Percentiles rank a stretch among this genome's conserved stretches.
Conservation (phyloP, 2,113 vertebrate species). For the Bolborhynchus lineola region DNA sequence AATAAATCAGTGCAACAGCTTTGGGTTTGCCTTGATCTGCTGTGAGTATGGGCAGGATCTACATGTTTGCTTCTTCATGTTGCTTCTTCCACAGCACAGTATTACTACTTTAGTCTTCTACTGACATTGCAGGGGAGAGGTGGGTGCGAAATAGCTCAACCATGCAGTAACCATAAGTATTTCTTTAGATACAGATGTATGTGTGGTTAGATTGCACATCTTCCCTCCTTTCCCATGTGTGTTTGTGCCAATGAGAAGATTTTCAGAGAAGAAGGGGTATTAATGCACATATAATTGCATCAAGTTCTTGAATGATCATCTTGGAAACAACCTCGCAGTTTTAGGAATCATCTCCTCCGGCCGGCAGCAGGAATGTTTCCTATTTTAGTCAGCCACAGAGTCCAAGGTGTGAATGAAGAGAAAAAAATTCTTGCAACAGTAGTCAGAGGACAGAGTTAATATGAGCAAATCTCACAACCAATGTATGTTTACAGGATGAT, state of each 20-base stretch:
- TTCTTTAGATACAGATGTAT: background rate
- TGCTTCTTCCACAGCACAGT: background rate
- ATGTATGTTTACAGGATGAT: background rate
- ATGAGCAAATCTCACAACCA: background rate
- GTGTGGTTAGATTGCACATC: background rate
- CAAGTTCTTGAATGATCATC: background rate
- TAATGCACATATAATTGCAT: background rate
- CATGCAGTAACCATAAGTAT: background rate
- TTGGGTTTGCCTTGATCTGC: background rate
- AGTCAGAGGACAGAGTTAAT: background rate
- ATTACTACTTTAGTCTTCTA: background rate
- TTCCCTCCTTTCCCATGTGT: background rate
- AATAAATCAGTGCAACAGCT: background rate
- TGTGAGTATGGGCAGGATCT: background rate
- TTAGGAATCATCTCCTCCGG: background rate
- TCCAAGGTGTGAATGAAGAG: background rate
- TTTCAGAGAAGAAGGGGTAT: background rate
- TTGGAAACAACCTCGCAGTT: background rate
- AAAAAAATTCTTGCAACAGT: background rate
- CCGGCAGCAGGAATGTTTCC: background rate
- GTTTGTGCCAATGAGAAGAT: fast-evolving
- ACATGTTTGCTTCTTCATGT: background rate
- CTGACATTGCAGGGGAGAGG: background rate
- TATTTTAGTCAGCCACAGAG: background rate
- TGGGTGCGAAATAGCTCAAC: background rate